Base-by-base conservation (phyloP, 2,888 invertebrate species). In the Apamea anceps region DNA sequence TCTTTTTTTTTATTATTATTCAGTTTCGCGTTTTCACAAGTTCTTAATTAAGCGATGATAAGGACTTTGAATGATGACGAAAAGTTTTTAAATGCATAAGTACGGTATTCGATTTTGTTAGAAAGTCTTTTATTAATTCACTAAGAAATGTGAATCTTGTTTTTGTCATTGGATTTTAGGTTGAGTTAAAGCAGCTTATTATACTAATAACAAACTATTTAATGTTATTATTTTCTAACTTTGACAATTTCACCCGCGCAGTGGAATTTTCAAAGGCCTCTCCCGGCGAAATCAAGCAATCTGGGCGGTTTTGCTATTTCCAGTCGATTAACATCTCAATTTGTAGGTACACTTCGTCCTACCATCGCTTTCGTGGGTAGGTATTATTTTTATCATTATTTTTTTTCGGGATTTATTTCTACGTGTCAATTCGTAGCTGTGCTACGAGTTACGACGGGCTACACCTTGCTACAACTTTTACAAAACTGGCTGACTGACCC, bases 391-490 rank as follows among this genome's bases (percentile, higher is more conserved):
- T n/a, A 54, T 8, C 7, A 18, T 63, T 71, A 21, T 45, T 10
- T 60, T 37, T 21, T 25, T 72, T 73, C 15, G 25, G 10, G 2
- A 48, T 57, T 37, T 48, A 54, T 48, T 28, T 48, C 12, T 28
- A 66, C 10, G 3, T 51, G 15, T 25, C 8, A 15, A 48, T 37
- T 72, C 72, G 37, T 45, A 81, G 73, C 28, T 57, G 28, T 28
- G 79, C 57, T 65, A 57, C 54, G 63, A 57, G 81, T 37, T 80
- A 73, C 79, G 72, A 72, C 21, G 5, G 32, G 15, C n/a, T 73
- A 66, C 51, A 51, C 54, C 25, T 18, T 12, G 45, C 45, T 75
- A 48, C 13, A 68, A 62, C 10, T 63, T 82, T 25, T 51, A 42
- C 25, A 37, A 37, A 79, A 25, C 32, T 65, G 48, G 60, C 10